Evolutionary conservation across 2,888 invertebrate genomes (phyloP).

Genomic region (Stomorhina lunata): DNA sequence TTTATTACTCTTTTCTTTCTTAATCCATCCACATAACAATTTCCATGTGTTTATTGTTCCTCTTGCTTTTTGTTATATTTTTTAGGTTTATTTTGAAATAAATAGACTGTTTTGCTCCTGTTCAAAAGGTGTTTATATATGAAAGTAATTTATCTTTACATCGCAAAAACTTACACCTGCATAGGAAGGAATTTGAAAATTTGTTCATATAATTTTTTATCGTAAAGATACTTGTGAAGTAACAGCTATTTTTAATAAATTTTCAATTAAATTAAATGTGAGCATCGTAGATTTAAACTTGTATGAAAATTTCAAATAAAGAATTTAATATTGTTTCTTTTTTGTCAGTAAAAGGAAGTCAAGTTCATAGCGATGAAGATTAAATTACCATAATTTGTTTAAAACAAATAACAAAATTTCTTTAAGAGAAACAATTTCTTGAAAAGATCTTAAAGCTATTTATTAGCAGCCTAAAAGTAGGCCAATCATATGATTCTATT

Average conservation of each 20-base stretch:
- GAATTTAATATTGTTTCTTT: conserved; percentile 32
- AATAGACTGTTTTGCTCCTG: background rate
- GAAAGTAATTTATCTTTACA: conserved; percentile 56
- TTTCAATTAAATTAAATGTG: conserved; percentile 51
- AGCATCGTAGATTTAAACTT: background rate
- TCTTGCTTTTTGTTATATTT: background rate
- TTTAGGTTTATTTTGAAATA: background rate
- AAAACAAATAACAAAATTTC: background rate
- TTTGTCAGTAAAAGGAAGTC: background rate
- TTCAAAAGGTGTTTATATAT: conserved; percentile 47
- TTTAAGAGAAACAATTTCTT: background rate
- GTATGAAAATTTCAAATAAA: conserved; percentile 14
- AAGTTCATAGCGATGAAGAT: background rate
- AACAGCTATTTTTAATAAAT: conserved; percentile 50
- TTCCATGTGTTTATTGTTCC: too few species aligned
- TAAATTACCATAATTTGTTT: background rate
- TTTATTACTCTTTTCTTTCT: too few species aligned
- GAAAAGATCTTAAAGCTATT: background rate
- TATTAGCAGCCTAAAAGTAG: conserved; percentile 31
- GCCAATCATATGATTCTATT: conserved; percentile 13
- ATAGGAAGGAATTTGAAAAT: background rate
- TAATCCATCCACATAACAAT: too few species aligned
- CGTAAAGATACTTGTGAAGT: background rate
- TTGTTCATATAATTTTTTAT: background rate
- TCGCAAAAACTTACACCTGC: background rate